Conservation (phyloP, 2,888 invertebrate species). For the Melanotus villosus region DNA sequence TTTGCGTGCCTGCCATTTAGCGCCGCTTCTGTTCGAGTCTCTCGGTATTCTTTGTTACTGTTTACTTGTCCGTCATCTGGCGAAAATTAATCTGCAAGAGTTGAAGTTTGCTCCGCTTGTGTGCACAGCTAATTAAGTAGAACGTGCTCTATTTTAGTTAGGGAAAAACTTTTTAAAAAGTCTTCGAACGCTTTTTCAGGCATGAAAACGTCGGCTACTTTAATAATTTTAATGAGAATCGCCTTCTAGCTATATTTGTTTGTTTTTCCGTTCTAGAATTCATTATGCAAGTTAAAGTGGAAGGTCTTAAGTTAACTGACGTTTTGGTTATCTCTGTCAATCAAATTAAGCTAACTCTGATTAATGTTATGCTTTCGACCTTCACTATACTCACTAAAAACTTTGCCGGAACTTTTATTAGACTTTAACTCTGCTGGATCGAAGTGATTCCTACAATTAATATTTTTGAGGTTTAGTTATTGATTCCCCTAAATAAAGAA, state of each 20-base stretch:
- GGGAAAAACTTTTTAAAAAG: constrained; percentile 3
- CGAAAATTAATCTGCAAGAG: constrained; percentile 36
- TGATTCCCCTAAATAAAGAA: too few species aligned
- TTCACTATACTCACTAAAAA: too few species aligned
- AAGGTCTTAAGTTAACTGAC: background rate
- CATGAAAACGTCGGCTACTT: background rate
- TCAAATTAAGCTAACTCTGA: too few species aligned
- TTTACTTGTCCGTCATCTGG: constrained; percentile 35
- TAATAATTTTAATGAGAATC: constrained; percentile 11
- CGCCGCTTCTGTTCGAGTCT: constrained; percentile 16
- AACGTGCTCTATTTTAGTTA: constrained; percentile 22
- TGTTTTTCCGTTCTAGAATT: background rate
- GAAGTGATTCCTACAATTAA: too few species aligned
- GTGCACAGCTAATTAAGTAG: constrained; percentile 26
- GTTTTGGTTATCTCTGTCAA: background rate
- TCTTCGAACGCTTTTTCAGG: background rate
- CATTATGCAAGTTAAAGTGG: background rate
- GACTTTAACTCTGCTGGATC: too few species aligned
- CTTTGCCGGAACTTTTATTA: too few species aligned
- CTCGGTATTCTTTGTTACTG: constrained; percentile 28
- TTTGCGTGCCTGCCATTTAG: constrained; percentile 21
- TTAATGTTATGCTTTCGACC: too few species aligned
- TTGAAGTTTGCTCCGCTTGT: constrained; percentile 24
- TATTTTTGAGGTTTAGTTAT: too few species aligned
- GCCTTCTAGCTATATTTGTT: background rate